Conservation (phyloP, 2,113 vertebrate genomes). For the Heteronetta atricapilla region DNA sequence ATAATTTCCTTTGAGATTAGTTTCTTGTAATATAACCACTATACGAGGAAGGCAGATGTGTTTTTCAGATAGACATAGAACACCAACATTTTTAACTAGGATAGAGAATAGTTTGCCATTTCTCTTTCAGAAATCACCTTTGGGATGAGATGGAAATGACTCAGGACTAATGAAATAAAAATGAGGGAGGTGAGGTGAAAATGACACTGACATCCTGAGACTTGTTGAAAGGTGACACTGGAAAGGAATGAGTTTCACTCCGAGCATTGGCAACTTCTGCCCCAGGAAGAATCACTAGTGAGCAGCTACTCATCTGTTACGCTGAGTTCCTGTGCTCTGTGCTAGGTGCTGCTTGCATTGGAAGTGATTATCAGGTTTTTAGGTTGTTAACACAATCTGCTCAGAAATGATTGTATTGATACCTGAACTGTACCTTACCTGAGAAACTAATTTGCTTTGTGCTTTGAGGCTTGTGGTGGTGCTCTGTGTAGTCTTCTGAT, state of each 20-base stretch:
- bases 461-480: background rate
- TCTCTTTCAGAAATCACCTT: background rate
- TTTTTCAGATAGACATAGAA: background rate
- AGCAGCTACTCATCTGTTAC: background rate
- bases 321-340: background rate
- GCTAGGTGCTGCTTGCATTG: background rate
- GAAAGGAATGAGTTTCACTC: background rate
- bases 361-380: background rate
- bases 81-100: background rate
- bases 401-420: background rate
- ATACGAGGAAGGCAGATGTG: background rate
- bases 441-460: background rate
- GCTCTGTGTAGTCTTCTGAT: background rate
- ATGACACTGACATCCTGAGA: background rate
- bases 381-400: no score
- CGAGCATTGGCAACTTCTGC: background rate
- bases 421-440: background rate
- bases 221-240: background rate
- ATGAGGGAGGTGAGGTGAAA: background rate
- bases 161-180: background rate
- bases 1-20: background rate
- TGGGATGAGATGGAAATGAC: background rate
- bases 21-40: background rate
- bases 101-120: background rate
- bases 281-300: background rate